Conservation (phyloP, 1,140 invertebrate species). For the Dryas iulia region DNA sequence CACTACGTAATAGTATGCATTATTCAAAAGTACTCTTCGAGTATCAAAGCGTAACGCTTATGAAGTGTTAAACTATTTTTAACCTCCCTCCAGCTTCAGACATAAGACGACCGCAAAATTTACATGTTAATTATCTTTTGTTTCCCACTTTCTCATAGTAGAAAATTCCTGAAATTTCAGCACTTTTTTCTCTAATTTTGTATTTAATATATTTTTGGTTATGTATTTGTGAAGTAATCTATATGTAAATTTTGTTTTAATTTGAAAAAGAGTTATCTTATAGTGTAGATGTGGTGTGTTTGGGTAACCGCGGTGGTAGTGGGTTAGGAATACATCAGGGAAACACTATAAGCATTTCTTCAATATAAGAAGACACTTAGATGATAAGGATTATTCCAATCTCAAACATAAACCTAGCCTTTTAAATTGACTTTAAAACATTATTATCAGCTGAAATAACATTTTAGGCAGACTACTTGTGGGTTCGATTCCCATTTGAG, state of each 20-base stretch:
- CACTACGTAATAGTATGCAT: not conserved
- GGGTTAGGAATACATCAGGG: too few species aligned
- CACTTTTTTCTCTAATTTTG: not conserved
- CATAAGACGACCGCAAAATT: not conserved
- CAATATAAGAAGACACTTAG: too few species aligned
- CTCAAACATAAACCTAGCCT: too few species aligned
- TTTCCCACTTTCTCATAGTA: not conserved
- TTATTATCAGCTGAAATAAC: too few species aligned
- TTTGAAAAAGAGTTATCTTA: too few species aligned
- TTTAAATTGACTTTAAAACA: too few species aligned
- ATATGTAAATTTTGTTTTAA: not conserved
- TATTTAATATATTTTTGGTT: not conserved
- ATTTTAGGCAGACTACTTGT: too few species aligned
- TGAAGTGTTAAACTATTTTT: not conserved
- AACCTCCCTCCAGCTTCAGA: not conserved
- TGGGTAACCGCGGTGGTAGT: too few species aligned
- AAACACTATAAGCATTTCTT: too few species aligned
- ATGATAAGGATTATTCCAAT: too few species aligned
- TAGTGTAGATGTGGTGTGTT: not conserved
- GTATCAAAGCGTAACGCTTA: not conserved
- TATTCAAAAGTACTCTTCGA: not conserved
- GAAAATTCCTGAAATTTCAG: not conserved
- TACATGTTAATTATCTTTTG: conserved; percentile 3
- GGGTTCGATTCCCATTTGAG: too few species aligned
- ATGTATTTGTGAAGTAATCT: not conserved